Percentiles rank a stretch among this genome's conserved stretches.
These are phyloP conservation scores for Cryptocheilus praepositus DNA, from an alignment of 2,888 invertebrate genomes.

Conservation along the genomic window DNA sequence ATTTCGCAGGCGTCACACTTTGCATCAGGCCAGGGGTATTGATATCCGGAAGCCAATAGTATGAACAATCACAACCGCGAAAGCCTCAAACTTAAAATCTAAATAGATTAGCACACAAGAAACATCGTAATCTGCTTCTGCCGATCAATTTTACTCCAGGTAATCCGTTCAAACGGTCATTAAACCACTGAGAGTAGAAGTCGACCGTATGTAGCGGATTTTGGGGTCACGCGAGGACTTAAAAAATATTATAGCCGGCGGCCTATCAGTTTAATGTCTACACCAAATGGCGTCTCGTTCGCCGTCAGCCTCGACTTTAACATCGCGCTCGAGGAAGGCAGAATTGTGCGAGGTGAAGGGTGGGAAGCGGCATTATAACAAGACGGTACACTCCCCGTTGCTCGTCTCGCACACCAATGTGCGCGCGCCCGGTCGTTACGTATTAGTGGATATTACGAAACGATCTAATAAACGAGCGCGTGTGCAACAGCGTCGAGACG, in stretches of 20 bases:
- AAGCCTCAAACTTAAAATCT: too few species aligned
- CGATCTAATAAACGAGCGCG: slow-evolving; percentile 44
- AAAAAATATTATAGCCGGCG: slow-evolving; percentile 50
- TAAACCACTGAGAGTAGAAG: not conserved
- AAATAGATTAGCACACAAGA: too few species aligned
- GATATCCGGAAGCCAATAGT: too few species aligned
- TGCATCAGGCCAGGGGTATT: too few species aligned
- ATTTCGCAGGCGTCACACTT: too few species aligned
- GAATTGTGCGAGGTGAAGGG: slow-evolving; percentile 11
- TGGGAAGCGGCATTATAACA: slow-evolving; percentile 31
- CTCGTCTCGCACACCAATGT: slow-evolving; percentile 22
- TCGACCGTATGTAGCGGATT: not conserved
- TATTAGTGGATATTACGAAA: slow-evolving; percentile 42
- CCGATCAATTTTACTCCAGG: not conserved
- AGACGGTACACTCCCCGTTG: slow-evolving; percentile 29
- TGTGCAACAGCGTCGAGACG: slow-evolving; percentile 10
- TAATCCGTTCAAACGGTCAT: not conserved
- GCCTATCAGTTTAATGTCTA: slow-evolving; percentile 50
- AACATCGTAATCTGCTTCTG: too few species aligned
- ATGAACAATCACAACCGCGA: too few species aligned
- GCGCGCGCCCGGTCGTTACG: slow-evolving; percentile 32
- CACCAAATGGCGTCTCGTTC: slow-evolving; percentile 47
- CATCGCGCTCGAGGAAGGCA: not conserved
- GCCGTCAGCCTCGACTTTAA: slow-evolving; percentile 30
- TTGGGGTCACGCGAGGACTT: slow-evolving; percentile 12